Evolutionary conservation across 2,113 vertebrate species (phyloP).

Genomic region (Crypturellus undulatus): DNA sequence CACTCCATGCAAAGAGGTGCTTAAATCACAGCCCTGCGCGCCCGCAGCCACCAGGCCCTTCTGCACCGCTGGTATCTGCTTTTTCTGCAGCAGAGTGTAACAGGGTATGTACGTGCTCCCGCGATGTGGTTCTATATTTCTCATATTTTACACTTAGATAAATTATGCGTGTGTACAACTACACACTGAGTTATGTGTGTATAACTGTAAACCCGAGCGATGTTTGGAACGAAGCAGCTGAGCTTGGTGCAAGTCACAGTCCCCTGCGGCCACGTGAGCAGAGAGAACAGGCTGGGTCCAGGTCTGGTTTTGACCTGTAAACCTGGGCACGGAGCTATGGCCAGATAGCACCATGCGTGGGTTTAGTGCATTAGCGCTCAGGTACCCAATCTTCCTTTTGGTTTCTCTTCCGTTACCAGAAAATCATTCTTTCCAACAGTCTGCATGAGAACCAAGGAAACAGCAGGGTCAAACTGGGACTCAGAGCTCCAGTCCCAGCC

Average conservation of each 20-base stretch:
- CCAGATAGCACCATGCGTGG: too few species aligned
- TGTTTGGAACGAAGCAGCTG: neutral
- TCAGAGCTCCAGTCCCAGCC: neutral
- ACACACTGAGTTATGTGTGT: too few species aligned
- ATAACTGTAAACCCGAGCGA: neutral
- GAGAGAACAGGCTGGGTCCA: fast-evolving
- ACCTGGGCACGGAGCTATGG: neutral
- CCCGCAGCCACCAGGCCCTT: neutral
- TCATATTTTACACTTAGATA: neutral
- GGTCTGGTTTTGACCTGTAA: neutral
- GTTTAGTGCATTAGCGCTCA: neutral
- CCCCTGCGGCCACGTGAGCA: neutral
- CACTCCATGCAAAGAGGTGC: neutral
- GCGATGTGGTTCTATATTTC: neutral
- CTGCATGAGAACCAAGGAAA: neutral
- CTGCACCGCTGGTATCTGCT: neutral
- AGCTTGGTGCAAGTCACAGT: neutral
- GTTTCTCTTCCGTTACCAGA: neutral
- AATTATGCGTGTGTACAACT: too few species aligned
- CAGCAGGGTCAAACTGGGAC: neutral
- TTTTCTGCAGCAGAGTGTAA: fast-evolving
- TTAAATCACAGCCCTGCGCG: neutral
- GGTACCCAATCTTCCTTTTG: neutral
- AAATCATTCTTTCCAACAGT: neutral
- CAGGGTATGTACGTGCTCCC: too few species aligned